phyloP scores from a whole-genome alignment of 1,140 invertebrate genomes.

The Calliphora vicina region DNA sequence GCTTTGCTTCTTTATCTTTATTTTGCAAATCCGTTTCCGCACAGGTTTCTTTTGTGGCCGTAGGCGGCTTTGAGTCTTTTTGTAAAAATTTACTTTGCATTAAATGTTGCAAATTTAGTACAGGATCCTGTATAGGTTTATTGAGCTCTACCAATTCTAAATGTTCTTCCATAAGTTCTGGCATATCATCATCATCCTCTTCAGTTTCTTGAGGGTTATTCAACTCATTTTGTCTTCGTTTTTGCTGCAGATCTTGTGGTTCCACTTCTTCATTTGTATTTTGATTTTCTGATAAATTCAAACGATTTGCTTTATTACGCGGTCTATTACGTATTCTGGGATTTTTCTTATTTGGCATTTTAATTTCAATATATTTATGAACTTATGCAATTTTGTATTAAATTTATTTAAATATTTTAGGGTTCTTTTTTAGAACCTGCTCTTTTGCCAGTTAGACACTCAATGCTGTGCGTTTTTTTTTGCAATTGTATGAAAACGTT shows the following conservation, averaged over 20 bases:
- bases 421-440: neutral
- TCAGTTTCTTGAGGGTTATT: neutral
- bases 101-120: conserved; percentile 13
- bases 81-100: conserved; percentile 30
- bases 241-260: neutral
- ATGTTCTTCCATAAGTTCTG: neutral
- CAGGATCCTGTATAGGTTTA: neutral
- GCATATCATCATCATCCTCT: conserved; percentile 6
- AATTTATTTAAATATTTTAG: neutral
- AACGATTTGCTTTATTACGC: conserved; percentile 54
- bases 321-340: conserved; percentile 52
- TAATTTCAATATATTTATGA: neutral
- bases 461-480: neutral
- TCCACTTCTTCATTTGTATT: neutral
- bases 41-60: neutral
- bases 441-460: neutral
- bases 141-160: neutral
- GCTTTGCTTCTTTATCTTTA: neutral
- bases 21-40: neutral
- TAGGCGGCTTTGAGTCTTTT: neutral
- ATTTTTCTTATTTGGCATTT: conserved; percentile 50
- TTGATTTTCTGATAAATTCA: neutral
- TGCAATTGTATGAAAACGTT: neutral
- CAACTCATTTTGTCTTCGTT: neutral
- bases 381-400: neutral